Percentiles rank a stretch among this genome's conserved stretches.
Evolutionary conservation across 1,140 invertebrate genomes (phyloP).

Genomic region (Schlechtendalia chinensis): DNA sequence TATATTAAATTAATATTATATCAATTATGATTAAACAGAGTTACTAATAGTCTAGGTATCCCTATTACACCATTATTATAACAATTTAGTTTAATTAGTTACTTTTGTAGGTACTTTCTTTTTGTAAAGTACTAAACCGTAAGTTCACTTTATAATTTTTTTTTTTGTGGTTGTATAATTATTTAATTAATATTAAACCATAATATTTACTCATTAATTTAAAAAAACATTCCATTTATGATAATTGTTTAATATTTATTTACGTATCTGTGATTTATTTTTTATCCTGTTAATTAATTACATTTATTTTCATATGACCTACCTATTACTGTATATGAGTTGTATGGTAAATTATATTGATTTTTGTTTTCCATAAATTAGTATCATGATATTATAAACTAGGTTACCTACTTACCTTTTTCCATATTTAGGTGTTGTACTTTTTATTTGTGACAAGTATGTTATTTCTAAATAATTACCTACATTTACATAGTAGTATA

Average conservation of each 20-base stretch:
- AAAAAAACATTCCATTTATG: no score
- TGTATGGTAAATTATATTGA: constrained; percentile 1
- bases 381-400: neutral
- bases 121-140: no score
- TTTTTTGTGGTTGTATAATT: no score
- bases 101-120: no score
- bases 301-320: constrained; percentile 5
- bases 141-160: no score
- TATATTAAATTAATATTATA: neutral
- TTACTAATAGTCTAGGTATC: neutral
- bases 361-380: neutral
- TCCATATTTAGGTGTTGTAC: neutral
- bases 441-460: neutral
- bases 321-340: constrained; percentile 1
- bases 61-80: no score
- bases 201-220: no score
- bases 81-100: no score
- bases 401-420: neutral
- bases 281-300: neutral
- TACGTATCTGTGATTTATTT: constrained; percentile 18
- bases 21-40: neutral
- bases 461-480: neutral
- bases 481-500: neutral
- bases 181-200: no score
- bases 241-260: neutral